Evolutionary conservation across 2,888 invertebrate genomes (phyloP), one percentile per base, ranked within the genome.

Genomic region (Coenonympha arcania): DNA sequence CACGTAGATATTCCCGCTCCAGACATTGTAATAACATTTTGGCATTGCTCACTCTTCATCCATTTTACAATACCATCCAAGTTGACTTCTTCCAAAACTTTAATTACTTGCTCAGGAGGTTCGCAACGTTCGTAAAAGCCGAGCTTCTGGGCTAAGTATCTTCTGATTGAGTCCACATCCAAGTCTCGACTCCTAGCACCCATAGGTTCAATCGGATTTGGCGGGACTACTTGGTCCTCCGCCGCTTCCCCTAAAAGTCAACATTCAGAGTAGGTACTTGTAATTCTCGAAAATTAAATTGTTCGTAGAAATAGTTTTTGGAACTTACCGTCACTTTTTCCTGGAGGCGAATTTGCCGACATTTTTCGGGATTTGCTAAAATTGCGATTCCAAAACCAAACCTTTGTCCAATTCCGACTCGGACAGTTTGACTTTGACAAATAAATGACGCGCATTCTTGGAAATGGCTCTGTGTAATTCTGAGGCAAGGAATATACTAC

Each of bases 1-100:
- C 96, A 93, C 39, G 98, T 99, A 2, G 97, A 98, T 68, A 99
- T 96, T 43, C 98, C 98, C 61, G 98, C 98, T 54, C 98, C 98
- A 53, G 96, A 93, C 91, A 99, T 91, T 0, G 96, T 96, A 50
- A 98, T 92, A 48, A 98, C 90, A 64, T 95, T 95, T 71, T 91
- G 91, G 69, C 94, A 94, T 56, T 91, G 89, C 31, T 89, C 89
- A 52, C 89, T 89, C 61, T 92, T 90, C 58, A 97, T 95, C 79
- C 93, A 94, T 46, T 92, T 89, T 0, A 91, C 91, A 45, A 97
- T 84, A 1, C 94, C 95, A 61, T 94, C 92, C 56, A 96, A 80
- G 45, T 88, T 90, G 30, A 92, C 84, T 63, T 93, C 91, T 20
- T 90, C 89, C 44, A 95, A 82, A 41, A 93, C 87, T 65, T 79